Conservation (phyloP, 2,888 invertebrate genomes). For the Eustalomyia histrio region DNA sequence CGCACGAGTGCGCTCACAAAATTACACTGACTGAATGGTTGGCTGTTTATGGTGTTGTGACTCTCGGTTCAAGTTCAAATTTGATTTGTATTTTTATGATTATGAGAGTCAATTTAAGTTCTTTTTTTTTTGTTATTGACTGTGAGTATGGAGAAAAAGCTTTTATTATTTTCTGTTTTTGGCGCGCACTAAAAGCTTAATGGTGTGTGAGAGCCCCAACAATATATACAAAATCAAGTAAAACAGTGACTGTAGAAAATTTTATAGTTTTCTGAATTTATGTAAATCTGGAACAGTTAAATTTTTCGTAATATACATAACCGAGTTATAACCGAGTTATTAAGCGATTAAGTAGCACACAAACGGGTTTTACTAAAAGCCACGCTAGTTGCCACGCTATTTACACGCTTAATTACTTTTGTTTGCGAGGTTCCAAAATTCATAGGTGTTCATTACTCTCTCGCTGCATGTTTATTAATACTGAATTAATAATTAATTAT, state of each 20-base stretch:
- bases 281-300: too few relatives aligned
- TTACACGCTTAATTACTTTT: too few relatives aligned
- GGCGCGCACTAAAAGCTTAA: conserved; percentile 52
- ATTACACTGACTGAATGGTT: conserved; percentile 48
- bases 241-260: background rate
- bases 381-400: too few relatives aligned
- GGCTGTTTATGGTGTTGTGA: conserved; percentile 17
- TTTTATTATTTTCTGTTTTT: conserved; percentile 35
- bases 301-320: too few relatives aligned
- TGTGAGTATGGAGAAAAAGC: conserved; percentile 25
- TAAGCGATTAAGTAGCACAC: too few relatives aligned
- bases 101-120: conserved; percentile 50
- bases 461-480: too few relatives aligned
- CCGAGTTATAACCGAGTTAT: too few relatives aligned
- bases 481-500: too few relatives aligned
- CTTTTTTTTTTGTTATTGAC: conserved; percentile 4
- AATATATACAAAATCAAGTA: background rate
- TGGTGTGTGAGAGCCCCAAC: background rate
- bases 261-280: too few relatives aligned
- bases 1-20: conserved; percentile 54
- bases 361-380: too few relatives aligned
- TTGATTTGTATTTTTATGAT: conserved; percentile 59
- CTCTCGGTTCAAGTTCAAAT: conserved; percentile 63
- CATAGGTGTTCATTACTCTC: too few relatives aligned
- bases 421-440: too few relatives aligned